phyloP scores from a whole-genome alignment of 2,113 vertebrate species.

The Hyaena hyaena region DNA sequence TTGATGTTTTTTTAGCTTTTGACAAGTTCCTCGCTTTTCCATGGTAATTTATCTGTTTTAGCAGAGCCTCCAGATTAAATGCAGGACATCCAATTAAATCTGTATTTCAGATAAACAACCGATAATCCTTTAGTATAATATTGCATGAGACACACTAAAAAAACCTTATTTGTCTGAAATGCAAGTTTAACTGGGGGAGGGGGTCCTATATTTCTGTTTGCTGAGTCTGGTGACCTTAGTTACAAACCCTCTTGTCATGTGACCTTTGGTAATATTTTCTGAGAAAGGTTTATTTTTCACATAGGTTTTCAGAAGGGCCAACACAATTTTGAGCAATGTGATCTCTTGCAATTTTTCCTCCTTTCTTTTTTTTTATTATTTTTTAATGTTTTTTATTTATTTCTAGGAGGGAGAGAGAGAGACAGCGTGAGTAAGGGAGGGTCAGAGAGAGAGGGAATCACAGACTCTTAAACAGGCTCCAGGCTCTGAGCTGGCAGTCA shows the following conservation, averaged over 20 bases:
- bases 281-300: neutral
- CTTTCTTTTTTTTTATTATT: neutral
- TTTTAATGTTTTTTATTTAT: no score
- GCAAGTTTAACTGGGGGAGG: neutral
- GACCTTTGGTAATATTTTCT: neutral
- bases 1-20: neutral
- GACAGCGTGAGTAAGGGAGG: no score
- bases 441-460: no score
- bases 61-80: neutral
- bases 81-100: neutral
- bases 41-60: neutral
- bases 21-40: neutral
- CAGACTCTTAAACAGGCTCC: no score
- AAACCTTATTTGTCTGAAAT: constrained; percentile 8
- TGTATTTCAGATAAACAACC: neutral
- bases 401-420: no score
- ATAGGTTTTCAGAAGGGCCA: neutral
- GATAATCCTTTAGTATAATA: neutral
- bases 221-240: neutral
- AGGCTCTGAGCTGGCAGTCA: no score
- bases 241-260: neutral
- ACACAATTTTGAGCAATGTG: neutral
- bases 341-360: neutral
- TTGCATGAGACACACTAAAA: neutral
- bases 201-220: neutral